Base-by-base conservation (phyloP, 2,888 invertebrate genomes). In the Pristionchus arcanus region DNA sequence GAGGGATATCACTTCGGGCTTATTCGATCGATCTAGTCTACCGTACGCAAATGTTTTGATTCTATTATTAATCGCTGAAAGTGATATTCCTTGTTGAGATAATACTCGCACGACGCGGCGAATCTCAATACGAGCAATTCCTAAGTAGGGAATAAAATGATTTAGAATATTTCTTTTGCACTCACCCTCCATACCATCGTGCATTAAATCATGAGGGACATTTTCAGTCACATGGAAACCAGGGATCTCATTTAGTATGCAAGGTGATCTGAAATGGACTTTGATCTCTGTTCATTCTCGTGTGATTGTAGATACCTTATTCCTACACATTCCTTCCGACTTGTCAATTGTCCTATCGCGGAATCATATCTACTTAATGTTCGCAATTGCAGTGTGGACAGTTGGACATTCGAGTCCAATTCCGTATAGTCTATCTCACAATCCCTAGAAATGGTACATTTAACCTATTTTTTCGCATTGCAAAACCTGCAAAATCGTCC, bases 201-300 rank as follows among this genome's bases (percentile, higher is more conserved):
- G 74, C 74, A 74, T 74, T 4, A 74, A 19, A 74, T 74, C 74
- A 37, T 74, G 74, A 1, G 74, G 74, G 5, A 74, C 74, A 37
- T 37, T 74, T 2, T 16, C 7, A 5, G 37, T 5, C 28, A 74
- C 74, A 19, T 74, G 74, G 19, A 74, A 74, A 2, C 74, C 37
- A 19, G 34, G 37, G 2, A 74, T 19, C 2, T 5, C 13, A 74
- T 74, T 74, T 5, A 74, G 74, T 5, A 74, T 7, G 37, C 74
- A 74, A 5, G 31, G 31, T 34, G 34, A 74, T 19, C 74, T 74
- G 19, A 4, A 37, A 37, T 3, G 7, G 19, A 3, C 11, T 13
- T 74, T 34, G 31, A 31, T 74, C 31, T 74, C 3, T 74, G 19
- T 19, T n/a, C 28, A 19, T 28, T 19, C 5, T 37, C 11, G 11